Conservation (phyloP, 2,113 vertebrate genomes). For the Hepsetus odoe region DNA sequence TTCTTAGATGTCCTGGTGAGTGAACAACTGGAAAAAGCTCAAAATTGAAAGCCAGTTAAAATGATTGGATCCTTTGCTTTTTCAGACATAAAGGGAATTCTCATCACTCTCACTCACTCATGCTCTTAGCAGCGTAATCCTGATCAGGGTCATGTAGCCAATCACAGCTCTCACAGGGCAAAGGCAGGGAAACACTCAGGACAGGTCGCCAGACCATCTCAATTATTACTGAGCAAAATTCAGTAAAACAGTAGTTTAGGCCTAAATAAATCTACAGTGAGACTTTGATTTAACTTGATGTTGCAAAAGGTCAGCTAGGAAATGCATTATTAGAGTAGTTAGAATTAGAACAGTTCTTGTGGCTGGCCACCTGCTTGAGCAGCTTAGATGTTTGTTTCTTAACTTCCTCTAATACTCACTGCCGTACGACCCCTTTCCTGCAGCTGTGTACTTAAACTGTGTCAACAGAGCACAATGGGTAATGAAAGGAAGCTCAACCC, state of each 20-base stretch:
- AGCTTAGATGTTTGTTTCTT: conserved; percentile 18
- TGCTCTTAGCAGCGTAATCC: no score
- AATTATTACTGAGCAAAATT: background rate
- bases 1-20: background rate
- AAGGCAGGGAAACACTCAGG: no score
- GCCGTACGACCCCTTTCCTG: conserved; percentile 25
- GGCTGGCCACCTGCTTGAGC: conserved; percentile 9
- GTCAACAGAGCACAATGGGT: background rate
- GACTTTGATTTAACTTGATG: background rate
- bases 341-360: conserved; percentile 1
- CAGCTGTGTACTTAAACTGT: conserved; percentile 31
- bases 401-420: conserved; percentile 41
- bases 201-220: no score
- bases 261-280: conserved; percentile 22
- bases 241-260: background rate
- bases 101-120: no score
- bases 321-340: conserved; percentile 9
- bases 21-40: background rate
- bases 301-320: background rate
- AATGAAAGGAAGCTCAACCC: background rate
- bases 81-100: no score
- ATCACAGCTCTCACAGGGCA: no score
- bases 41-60: background rate
- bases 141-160: no score
- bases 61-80: background rate